A percentile compares a stretch with the other conserved stretches of the same genome.
Evolutionary conservation across 2,113 vertebrate species (phyloP).

Genomic region (Tyrannus savana): DNA sequence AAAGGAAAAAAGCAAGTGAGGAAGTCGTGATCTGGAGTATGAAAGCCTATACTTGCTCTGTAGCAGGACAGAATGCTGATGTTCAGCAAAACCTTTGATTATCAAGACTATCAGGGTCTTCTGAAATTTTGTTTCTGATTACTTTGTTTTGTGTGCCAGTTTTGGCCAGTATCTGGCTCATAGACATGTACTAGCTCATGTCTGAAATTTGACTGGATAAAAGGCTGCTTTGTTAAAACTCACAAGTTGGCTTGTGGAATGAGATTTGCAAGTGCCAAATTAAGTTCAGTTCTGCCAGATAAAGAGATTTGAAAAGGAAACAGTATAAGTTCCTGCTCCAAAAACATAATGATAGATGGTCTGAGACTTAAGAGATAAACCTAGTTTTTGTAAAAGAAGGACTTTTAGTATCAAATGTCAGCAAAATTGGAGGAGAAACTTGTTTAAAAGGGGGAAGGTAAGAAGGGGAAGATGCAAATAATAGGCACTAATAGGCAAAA

Average conservation of each 20-base stretch:
- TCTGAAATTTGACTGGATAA: background rate
- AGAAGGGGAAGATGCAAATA: background rate
- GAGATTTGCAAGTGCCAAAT: background rate
- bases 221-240: background rate
- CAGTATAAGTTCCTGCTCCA: background rate
- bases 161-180: background rate
- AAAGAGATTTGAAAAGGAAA: background rate
- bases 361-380: background rate
- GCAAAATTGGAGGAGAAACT: background rate
- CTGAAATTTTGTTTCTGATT: background rate
- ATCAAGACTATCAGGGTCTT: background rate
- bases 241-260: background rate
- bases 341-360: accelerated
- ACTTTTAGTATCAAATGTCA: background rate
- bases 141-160: background rate
- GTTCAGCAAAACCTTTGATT: background rate
- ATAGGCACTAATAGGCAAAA: background rate
- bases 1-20: background rate
- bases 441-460: background rate
- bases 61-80: background rate
- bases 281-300: background rate
- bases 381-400: background rate
- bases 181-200: background rate
- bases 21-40: background rate
- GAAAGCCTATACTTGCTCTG: background rate